phyloP scores from a whole-genome alignment of 2,797 vertebrate genomes.

The Martes flavigula region DNA sequence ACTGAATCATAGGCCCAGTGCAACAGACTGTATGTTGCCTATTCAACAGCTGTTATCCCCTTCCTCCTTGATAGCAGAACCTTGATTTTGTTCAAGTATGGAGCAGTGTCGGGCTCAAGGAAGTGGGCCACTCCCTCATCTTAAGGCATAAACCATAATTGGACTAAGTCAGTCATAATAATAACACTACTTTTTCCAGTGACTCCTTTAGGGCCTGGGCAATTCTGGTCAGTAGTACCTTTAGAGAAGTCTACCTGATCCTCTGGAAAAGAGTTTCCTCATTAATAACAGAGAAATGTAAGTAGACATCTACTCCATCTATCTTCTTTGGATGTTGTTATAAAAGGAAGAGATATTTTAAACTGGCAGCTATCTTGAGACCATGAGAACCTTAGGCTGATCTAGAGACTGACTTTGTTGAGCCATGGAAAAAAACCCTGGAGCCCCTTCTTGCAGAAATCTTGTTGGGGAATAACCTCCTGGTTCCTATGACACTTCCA shows the following conservation, averaged over 20 bases:
- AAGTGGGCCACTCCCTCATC: background rate
- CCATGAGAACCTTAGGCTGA: background rate
- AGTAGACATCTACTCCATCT: background rate
- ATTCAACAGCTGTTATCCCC: background rate
- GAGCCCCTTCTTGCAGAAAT: background rate
- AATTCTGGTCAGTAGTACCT: background rate
- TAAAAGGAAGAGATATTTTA: background rate
- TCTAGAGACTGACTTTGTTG: background rate
- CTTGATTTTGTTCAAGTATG: background rate
- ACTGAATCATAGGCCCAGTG: background rate
- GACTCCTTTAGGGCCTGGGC: background rate
- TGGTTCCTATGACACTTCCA: background rate
- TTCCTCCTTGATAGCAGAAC: background rate
- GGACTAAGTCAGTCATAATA: background rate
- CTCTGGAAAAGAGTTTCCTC: background rate
- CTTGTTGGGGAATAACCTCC: background rate
- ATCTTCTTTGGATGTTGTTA: background rate
- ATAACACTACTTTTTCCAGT: background rate
- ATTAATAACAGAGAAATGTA: background rate
- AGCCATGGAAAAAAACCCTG: background rate
- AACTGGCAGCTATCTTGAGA: background rate
- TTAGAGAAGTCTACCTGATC: background rate
- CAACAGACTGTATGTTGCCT: accelerated
- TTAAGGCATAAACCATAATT: background rate
- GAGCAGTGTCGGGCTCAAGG: background rate